Evolutionary conservation across 2,797 vertebrate species (phyloP), one percentile per base, ranked within the genome.

Genomic region (Spheniscus humboldti): DNA sequence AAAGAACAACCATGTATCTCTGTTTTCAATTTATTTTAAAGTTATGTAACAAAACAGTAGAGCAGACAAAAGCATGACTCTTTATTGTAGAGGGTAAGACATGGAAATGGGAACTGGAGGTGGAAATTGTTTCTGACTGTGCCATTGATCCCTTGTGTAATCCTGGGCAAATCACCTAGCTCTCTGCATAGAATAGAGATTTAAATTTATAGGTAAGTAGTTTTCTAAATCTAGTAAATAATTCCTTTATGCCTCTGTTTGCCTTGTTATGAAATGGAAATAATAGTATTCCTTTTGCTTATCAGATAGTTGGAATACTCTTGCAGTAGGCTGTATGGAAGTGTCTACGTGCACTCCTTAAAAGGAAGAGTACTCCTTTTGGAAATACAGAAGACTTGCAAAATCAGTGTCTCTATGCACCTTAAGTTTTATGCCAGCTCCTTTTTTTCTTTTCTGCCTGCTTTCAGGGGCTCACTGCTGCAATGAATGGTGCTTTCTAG

Each of bases 401-500:
- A 85, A 92, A 85, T 50, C 13, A 27, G 16, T 76, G 47, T 39
- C 47, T 76, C 73, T 73, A 33, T 56, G 84, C 92, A 83, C n/a
- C 43, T 89, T 67, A 56, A 91, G n/a, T 74, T 95, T 91, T 74
- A 80, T 56, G 43, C 17, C 56, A 5, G 15, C 10, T 53, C 18
- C 9, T 31, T 66, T 56, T 6, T 45, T 15, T 14, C 20, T 56
- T 33, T 53, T 30, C 23, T 37, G 37, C 20, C 27, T 45, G 13
- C 27, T 93, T 95, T 90, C 64, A 69, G 45, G 28, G 50, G 7
- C 90, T 90, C 71, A 31, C 60, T 85, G 88, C 78, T 94, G 80
- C 90, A 96, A 47, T 92, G 87, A 91, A 89, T 95, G 69, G 37
- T 18, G 53, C 75, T 97, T 97, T 94, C 94, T 80, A 95, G 93